phyloP scores from a whole-genome alignment of 1,140 invertebrate species.

The Zaprionus nigranus region DNA sequence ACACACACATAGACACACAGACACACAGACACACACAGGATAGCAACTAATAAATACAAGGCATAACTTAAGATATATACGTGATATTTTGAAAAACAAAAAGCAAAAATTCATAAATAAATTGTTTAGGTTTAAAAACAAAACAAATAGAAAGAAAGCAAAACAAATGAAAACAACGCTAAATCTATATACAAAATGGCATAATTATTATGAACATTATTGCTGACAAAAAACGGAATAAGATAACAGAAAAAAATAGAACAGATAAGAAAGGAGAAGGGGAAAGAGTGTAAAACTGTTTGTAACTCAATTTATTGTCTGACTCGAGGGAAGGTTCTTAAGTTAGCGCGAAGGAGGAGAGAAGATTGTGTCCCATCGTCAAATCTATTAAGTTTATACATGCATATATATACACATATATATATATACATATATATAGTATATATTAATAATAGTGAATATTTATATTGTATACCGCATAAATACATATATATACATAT shows the following conservation, averaged over 20 bases:
- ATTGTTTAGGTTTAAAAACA: conserved; percentile 74
- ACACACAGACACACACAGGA: conserved; percentile 15
- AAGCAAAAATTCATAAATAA: conserved; percentile 79
- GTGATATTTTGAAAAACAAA: conserved; percentile 77
- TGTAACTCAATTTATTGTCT: conserved; percentile 76
- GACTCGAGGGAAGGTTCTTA: conserved; percentile 59
- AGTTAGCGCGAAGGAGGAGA: conserved; percentile 51
- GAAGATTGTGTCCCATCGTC: conserved; percentile 78
- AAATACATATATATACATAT: conserved; percentile 45
- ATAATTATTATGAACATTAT: conserved; percentile 76
- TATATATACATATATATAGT: conserved; percentile 59
- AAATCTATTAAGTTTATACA: conserved; percentile 81
- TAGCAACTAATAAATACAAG: conserved; percentile 76
- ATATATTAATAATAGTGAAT: conserved; percentile 59
- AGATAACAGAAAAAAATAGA: conserved; percentile 39
- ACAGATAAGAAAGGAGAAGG: not conserved
- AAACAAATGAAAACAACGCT: conserved; percentile 19
- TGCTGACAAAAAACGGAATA: conserved; percentile 64
- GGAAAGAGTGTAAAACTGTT: conserved; percentile 40
- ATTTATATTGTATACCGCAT: conserved; percentile 70
- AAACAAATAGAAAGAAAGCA: conserved; percentile 4
- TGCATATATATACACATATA: conserved; percentile 57
- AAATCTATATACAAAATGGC: conserved; percentile 63
- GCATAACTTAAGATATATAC: conserved; percentile 84
- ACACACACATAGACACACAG: conserved; percentile 5